Conservation (phyloP, 2,113 vertebrate genomes). For the Stegastes partitus region DNA sequence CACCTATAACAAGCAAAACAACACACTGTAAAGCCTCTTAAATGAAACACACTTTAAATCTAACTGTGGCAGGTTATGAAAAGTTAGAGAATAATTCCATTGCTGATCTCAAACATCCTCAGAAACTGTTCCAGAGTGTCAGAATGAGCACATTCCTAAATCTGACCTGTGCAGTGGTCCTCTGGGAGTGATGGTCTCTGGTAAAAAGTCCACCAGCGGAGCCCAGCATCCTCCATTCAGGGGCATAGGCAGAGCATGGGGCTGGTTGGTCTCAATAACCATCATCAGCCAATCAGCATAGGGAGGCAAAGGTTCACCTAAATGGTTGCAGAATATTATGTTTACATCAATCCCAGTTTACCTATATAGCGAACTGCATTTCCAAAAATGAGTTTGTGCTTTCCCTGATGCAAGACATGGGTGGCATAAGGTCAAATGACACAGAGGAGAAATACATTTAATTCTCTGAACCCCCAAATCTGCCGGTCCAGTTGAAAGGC, state of each 20-base stretch:
- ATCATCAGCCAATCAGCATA: slow-evolving; percentile 93
- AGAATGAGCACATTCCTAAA: neutral
- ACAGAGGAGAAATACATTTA: too few species aligned
- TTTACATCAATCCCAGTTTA: neutral
- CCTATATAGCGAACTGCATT: too few species aligned
- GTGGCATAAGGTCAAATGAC: too few species aligned
- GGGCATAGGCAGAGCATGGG: slow-evolving; percentile 95
- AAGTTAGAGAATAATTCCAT: too few species aligned
- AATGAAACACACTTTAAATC: neutral
- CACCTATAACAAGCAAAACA: slow-evolving; percentile 84
- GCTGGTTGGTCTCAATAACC: slow-evolving; percentile 92
- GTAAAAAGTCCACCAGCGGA: slow-evolving; percentile 95
- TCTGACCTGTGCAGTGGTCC: slow-evolving; percentile 94
- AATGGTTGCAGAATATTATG: neutral
- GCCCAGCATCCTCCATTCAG: slow-evolving; percentile 97
- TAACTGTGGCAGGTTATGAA: neutral
- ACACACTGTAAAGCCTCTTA: neutral
- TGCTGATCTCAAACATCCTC: neutral
- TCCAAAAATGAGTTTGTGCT: too few species aligned
- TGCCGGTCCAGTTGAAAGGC: accelerated
- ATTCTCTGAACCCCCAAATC: too few species aligned
- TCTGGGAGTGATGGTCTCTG: slow-evolving; percentile 94
- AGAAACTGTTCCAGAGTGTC: neutral
- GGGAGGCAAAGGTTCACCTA: slow-evolving; percentile 93
- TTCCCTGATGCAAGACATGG: too few species aligned